Percentiles rank a stretch among this genome's conserved stretches.
Evolutionary conservation across 2,888 invertebrate genomes (phyloP).

Genomic region (Venustoraphidia nigricollis): DNA sequence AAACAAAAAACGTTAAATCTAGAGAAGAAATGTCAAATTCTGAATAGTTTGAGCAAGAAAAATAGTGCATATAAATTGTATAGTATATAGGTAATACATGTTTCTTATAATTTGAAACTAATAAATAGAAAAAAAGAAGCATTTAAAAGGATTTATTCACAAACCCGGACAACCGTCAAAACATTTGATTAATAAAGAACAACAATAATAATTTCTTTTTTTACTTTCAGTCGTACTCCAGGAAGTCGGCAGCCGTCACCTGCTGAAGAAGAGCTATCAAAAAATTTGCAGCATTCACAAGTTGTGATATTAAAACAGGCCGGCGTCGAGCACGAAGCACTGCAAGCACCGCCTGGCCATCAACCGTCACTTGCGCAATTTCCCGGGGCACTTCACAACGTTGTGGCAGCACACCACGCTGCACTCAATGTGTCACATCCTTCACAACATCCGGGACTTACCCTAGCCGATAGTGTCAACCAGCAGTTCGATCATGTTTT

Average conservation of each 20-base stretch:
- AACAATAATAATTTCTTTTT: neutral
- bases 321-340: conserved; percentile 21
- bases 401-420: conserved; percentile 20
- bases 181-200: neutral
- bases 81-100: too few relatives aligned
- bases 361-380: conserved; percentile 30
- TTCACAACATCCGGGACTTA: conserved; percentile 30
- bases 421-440: conserved; percentile 32
- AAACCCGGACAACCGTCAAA: too few relatives aligned
- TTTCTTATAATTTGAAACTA: too few relatives aligned
- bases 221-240: conserved; percentile 59
- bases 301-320: conserved; percentile 37
- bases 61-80: too few relatives aligned
- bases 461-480: conserved; percentile 28
- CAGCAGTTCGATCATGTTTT: conserved; percentile 26
- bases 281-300: conserved; percentile 32
- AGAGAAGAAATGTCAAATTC: too few relatives aligned
- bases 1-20: too few relatives aligned
- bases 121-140: too few relatives aligned
- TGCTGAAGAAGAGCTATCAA: conserved; percentile 63
- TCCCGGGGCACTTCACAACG: conserved; percentile 17
- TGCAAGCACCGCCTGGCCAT: conserved; percentile 27
- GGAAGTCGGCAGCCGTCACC: conserved; percentile 87
- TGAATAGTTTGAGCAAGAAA: too few relatives aligned
- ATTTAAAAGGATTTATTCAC: too few relatives aligned